Base-by-base conservation (phyloP, 2,888 invertebrate genomes). In the Phaedon cochleariae region DNA sequence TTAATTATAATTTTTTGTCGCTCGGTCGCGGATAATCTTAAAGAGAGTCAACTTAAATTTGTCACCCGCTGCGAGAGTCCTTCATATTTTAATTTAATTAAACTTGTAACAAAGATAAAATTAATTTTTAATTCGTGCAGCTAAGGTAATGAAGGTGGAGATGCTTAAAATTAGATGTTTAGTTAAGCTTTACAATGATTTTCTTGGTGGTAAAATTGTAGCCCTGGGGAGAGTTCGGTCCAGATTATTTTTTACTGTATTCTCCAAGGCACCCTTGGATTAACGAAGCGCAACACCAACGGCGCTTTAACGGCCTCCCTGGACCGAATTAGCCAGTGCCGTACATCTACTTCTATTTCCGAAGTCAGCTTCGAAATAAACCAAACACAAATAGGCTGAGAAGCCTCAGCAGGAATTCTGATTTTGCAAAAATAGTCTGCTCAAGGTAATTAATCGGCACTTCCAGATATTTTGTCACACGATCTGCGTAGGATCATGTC, bases 81-180 rank as follows among this genome's bases (percentile, higher is more conserved):
- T 79, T 80, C 77, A 77, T 78, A 77, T 78, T 79, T 78, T 74
- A 81, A 81, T 83, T 82, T 81, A 83, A 83, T 83, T 83, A 83
- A 83, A 81, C 79, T 81, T 82, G 82, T 82, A 79, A 81, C 77
- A 78, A 79, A 81, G 81, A 81, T 80, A 80, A 83, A 82, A 84
- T 83, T 84, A 83, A 83, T 83, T 83, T 84, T 84, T 83, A 84
- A 83, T 84, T 83, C 80, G 73, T 74, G 76, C 77, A 76, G 76
- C 76, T 73, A 65, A 79, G 76, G 77, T 76, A 79, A 78, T 77
- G 76, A 76, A 77, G 77, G 76, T 74, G 72, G 73, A 69, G 75
- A 74, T 75, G 72, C 74, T 77, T 75, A 76, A 77, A 77, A 79
- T 74, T 74, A 69, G 73, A 75, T 77, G 73, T 76, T 76, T 73